Evolutionary conservation across 2,888 invertebrate genomes (phyloP), one percentile per base, ranked within the genome.

Genomic region (Drosophila vallismaia): DNA sequence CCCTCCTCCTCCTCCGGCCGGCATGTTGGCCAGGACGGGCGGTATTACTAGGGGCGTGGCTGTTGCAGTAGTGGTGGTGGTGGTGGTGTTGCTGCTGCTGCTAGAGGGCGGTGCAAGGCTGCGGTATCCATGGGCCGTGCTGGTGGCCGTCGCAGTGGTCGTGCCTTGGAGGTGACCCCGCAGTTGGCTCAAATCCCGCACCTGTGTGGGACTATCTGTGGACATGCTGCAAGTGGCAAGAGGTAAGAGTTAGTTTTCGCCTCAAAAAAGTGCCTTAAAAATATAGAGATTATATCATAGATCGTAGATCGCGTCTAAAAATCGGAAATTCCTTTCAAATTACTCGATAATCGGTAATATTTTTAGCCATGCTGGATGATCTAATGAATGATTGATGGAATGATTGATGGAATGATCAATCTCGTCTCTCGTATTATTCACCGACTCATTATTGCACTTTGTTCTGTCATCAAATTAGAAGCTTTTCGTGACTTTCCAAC

Each of bases 201-300:
- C 74, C 79, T 89, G 88, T 79, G 90, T 88, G 71, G 89, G 89
- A 76, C 91, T 91, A 75, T 91, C 91, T 76, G 87, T 89, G 74
- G 92, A 91, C 92, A 92, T 92, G 88, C 92, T 92, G 75, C n/a
- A 89, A 71, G 64, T 9, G 38, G 19, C 1, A 19, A 19, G 54
- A 19, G 1, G 2, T n/a, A 14, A 12, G 7, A 14, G 40, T 40
- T 7, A 40, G 12, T 40, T 14, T 14, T 12, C 0, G 38, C 14
- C 10, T 5, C 10, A 10, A 36, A 5, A 3, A 28, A 28, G 28
- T 0, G 4, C 4, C 28, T 28, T 19, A 19, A 19, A 19, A 19
- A 19, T 19, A 19, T 19, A 19, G 19, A 19, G 19, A 19, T 19
- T 19, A 19, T 19, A 19, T 19, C 19, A 19, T 14, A 14, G 14